Evolutionary conservation across 2,888 invertebrate species (phyloP).

Genomic region (Metallyticus violacea): DNA sequence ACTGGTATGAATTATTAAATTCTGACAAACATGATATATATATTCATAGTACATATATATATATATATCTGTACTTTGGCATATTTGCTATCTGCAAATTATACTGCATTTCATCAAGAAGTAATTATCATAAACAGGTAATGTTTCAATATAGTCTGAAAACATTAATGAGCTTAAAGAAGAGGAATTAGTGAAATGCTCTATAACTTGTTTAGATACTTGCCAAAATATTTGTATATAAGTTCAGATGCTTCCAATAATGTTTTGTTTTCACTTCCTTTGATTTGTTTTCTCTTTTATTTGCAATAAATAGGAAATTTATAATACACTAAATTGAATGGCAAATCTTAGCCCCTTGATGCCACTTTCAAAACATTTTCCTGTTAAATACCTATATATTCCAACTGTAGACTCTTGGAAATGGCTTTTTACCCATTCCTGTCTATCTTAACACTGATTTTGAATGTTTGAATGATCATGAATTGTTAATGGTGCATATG

Average conservation of each 20-base stretch:
- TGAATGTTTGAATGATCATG: constrained; percentile 16
- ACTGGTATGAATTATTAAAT: not conserved
- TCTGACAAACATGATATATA: not conserved
- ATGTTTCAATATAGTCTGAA: not conserved
- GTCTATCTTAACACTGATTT: not conserved
- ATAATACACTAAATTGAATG: not conserved
- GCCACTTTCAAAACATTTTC: not conserved
- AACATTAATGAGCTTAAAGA: not conserved
- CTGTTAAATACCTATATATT: not conserved
- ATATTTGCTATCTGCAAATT: not conserved
- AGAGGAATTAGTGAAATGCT: not conserved
- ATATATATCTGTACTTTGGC: constrained; percentile 3
- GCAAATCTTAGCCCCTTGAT: not conserved
- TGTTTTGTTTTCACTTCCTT: not conserved
- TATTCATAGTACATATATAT: not conserved
- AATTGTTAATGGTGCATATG: not conserved
- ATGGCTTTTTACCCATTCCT: not conserved
- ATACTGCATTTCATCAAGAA: not conserved
- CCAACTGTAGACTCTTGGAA: not conserved
- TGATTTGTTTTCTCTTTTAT: not conserved
- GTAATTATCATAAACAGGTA: not conserved
- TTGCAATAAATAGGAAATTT: not conserved
- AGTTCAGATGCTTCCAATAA: not conserved
- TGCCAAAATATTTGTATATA: constrained; percentile 13
- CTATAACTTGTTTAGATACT: not conserved